phyloP scores from a whole-genome alignment of 1,140 invertebrate species.

The Meloidogyne hapla region DNA sequence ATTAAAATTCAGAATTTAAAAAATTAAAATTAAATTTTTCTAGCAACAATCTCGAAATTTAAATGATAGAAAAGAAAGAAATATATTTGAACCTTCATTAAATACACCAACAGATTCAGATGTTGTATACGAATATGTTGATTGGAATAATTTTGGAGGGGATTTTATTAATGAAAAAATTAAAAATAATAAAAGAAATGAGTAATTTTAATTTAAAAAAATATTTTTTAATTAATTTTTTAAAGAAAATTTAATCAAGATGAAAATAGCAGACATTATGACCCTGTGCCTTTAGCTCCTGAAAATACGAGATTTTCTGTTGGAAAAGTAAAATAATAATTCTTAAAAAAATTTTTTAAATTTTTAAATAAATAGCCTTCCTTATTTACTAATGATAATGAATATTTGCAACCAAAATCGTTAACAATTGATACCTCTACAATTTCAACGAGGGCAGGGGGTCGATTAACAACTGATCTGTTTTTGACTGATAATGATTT shows the following conservation, averaged over 20 bases:
- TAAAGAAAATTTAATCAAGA: background rate
- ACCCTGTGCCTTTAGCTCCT: background rate
- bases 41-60: background rate
- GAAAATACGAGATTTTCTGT: background rate
- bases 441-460: background rate
- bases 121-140: constrained; percentile 6
- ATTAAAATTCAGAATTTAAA: too few relatives aligned
- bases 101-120: constrained; percentile 6
- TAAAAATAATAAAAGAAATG: background rate
- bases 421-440: constrained; percentile 16
- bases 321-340: background rate
- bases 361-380: too few relatives aligned
- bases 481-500: too few relatives aligned
- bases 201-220: too few relatives aligned
- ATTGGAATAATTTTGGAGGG: constrained; percentile 1
- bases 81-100: background rate
- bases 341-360: too few relatives aligned
- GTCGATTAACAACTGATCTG: background rate
- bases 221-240: too few relatives aligned
- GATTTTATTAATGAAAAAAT: background rate
- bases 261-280: background rate
- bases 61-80: background rate
- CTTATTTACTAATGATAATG: constrained; percentile 2
- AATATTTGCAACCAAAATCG: constrained; percentile 38
- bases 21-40: background rate